Evolutionary conservation across 2,888 invertebrate species (phyloP).

Genomic region (Tinea semifulvella): DNA sequence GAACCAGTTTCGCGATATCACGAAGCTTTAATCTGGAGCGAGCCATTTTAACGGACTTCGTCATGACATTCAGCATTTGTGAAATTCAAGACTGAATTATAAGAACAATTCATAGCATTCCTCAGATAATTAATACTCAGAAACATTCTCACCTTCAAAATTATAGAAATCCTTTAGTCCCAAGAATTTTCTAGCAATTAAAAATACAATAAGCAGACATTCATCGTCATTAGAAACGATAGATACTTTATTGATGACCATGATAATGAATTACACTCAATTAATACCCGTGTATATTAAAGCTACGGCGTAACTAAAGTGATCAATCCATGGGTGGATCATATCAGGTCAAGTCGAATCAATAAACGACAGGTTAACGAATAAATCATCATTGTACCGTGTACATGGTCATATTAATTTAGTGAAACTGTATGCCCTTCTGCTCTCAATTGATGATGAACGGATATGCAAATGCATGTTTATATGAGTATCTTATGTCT

Average conservation of each 20-base stretch:
- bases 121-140: too few relatives aligned
- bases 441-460: conserved; percentile 7
- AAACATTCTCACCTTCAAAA: too few relatives aligned
- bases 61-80: conserved; percentile 4
- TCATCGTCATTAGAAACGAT: too few relatives aligned
- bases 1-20: conserved; percentile 6
- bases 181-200: too few relatives aligned
- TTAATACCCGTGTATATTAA: not conserved
- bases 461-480: too few relatives aligned
- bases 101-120: not conserved
- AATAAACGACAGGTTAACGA: conserved; percentile 53
- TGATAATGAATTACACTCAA: not conserved
- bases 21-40: conserved; percentile 5
- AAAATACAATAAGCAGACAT: too few relatives aligned
- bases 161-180: too few relatives aligned
- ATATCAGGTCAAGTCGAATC: conserved; percentile 45
- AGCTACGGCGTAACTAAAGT: not conserved
- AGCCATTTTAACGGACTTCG: not conserved
- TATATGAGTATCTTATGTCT: too few relatives aligned
- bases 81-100: not conserved
- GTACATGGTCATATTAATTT: conserved; percentile 58
- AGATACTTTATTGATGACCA: not conserved
- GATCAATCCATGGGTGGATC: not conserved
- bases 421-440: conserved; percentile 23
- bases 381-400: conserved; percentile 48